Evolutionary conservation across 1,140 invertebrate species (phyloP), one percentile per base, ranked within the genome.

Genomic region (Nephila pilipes): DNA sequence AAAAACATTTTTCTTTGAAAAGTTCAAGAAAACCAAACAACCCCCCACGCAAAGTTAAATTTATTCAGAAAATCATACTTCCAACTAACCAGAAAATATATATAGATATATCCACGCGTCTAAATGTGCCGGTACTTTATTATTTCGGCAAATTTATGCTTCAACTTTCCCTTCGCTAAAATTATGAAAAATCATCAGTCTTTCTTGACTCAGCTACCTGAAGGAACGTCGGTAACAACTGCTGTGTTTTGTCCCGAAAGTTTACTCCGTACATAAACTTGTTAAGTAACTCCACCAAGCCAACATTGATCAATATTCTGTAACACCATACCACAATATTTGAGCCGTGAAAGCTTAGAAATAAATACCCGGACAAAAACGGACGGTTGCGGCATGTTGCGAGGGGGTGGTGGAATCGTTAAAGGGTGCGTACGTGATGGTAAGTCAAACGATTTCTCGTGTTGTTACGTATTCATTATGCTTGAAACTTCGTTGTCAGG

Each of bases 401-500:
- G 80, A 55, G n/a, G 55, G 55, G 57, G 83, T 32, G 57, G 25
- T 29, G 83, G 83, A 16, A 22, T 57, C 83, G 57, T 60, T 85
- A 85, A 85, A 58, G 69, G 14, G 85, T 6, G 29, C 20, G 60
- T 54, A 46, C 87, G 60, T 46, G 38, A 88, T 87, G 4, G 0
- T 18, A 55, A 38, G 29, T 29, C 32, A 88, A n/a, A 88, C 60
- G 60, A 46, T 88, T 88, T 63, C 32, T 87, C 38, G 29, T 55
- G 55, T 38, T 87, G 54, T 87, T 88, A 88, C 29, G 87, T 75
- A 88, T 88, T 88, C 60, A 88, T 88, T 88, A 88, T 65, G 87
- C 32, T 55, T n/a, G n/a, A 55, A 54, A 58, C 58, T 88, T 69
- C 38, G 32, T 22, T 88, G 87, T 75, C 60, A 88, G 87, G 54